Base-by-base conservation (phyloP, 1,140 invertebrate species). In the Brachionus calyciflorus region DNA sequence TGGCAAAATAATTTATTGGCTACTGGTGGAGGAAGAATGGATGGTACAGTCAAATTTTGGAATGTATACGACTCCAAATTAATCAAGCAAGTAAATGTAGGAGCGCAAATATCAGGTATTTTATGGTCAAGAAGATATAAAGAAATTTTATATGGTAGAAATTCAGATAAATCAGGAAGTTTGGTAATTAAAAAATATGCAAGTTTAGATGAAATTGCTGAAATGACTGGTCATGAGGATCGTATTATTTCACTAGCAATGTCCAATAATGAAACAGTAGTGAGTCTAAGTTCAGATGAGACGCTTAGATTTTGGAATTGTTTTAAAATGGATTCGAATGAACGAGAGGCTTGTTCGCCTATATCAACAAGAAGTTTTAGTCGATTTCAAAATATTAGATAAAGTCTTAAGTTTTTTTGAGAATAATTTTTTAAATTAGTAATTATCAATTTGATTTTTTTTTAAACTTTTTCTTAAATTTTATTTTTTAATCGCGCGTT, bases 181-280 rank as follows among this genome's bases (percentile, higher is more conserved):
- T 85, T 98, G 6, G 92, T 90, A 26, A 91, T 98, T 53, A 98
- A 95, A 94, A 96, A 96, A 84, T 98, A 97, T 84, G 94, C 95
- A 19, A 84, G 88, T 33, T 90, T 97, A 90, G 88, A 48, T 88
- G 0, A 94, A 95, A 82, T 82, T 88, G 17, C 81, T 84, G 65
- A 87, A 87, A 17, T 68, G 78, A 9, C 77, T 77, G 94, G 93
- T 1, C 95, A 98, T 84, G 90, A 91, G 21, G 90, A 91, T 73
- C 87, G 95, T 51, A 91, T 98, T 12, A 85, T 98, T 26, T 91
- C 96, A 84, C 86, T 98, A 78, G 91, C 92, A 2, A 90, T 96
- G 88, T 96, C 95, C 1, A 94, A 98, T 84, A 93, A 93, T 19
- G 90, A 89, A 28, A 93, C 93, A 0, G 91, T 98, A 0, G 89